These are phyloP conservation scores for Sarotherodon lohbergeri DNA, from an alignment of 2,113 vertebrate genomes.

Conservation along the genomic window DNA sequence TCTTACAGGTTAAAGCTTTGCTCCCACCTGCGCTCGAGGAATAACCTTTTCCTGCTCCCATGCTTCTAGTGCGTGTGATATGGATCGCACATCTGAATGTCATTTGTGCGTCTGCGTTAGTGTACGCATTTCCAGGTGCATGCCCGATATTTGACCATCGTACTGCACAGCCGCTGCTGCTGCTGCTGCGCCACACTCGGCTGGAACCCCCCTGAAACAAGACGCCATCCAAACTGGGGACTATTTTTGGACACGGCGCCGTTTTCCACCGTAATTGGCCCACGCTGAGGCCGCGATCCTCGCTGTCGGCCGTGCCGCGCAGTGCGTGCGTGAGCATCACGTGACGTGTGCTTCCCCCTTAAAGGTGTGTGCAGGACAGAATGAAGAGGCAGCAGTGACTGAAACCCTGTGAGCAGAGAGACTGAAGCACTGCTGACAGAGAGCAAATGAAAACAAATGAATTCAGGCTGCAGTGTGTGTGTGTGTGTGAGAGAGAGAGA, in stretches of 20 bases:
- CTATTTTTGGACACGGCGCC: conserved; percentile 53
- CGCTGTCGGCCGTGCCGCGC: background rate
- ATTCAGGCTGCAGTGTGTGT: conserved; percentile 49
- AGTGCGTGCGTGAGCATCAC: background rate
- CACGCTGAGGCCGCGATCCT: background rate
- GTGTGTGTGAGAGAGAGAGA: background rate
- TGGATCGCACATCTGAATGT: background rate
- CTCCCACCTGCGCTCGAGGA: background rate
- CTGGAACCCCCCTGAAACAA: conserved; percentile 1
- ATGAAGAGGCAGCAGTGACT: conserved; percentile 21
- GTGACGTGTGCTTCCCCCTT: background rate
- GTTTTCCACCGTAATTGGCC: conserved; percentile 45
- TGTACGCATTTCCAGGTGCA: background rate
- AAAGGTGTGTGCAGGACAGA: conserved; percentile 3
- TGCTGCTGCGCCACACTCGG: background rate
- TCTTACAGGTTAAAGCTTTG: conserved; percentile 42
- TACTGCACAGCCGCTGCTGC: conserved; percentile 23
- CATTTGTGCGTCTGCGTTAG: background rate
- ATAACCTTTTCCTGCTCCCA: background rate
- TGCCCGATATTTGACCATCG: conserved; percentile 18
- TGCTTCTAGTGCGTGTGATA: background rate
- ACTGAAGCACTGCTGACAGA: conserved; percentile 66
- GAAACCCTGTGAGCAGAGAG: conserved; percentile 39
- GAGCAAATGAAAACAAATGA: conserved; percentile 71
- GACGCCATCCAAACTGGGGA: conserved; percentile 27